These are phyloP conservation scores for Cottus gobio DNA, from an alignment of 2,113 vertebrate genomes.

Conservation along the genomic window DNA sequence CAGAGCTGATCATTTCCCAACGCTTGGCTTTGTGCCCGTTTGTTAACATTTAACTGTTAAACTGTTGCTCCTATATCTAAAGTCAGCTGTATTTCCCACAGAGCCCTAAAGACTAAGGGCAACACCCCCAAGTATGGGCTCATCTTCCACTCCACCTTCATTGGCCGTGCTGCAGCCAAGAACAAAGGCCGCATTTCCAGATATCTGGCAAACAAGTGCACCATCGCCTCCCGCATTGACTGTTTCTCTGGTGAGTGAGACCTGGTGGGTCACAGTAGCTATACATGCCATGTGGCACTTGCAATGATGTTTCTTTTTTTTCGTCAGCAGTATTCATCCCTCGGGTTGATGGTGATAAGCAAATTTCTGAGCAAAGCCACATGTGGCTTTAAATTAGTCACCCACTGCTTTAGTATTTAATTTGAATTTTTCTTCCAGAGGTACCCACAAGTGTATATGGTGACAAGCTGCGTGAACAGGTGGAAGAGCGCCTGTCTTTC, in stretches of 20 bases:
- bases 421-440: conserved; percentile 77
- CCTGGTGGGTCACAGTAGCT: accelerated
- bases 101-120: conserved; percentile 94
- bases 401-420: accelerated
- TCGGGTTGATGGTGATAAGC: conserved; percentile 88
- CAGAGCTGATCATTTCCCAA: too few species aligned
- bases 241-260: conserved; percentile 91
- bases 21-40: not conserved
- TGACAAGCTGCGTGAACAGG: too few species aligned
- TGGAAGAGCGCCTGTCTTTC: too few species aligned
- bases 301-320: conserved; percentile 97
- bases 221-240: conserved; percentile 95
- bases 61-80: conserved; percentile 12
- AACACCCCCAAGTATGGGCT: conserved; percentile 98
- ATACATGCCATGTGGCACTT: conserved; percentile 44
- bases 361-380: conserved; percentile 87
- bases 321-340: conserved; percentile 96
- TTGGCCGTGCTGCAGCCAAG: conserved; percentile 94
- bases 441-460: conserved; percentile 92
- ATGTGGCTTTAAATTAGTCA: accelerated
- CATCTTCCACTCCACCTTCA: conserved; percentile 99
- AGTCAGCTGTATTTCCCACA: conserved; percentile 62
- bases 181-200: conserved; percentile 99
- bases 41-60: not conserved
- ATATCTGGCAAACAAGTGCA: conserved; percentile 98